Evolutionary conservation across 2,888 invertebrate species (phyloP).

Genomic region (Drosophila siamana): DNA sequence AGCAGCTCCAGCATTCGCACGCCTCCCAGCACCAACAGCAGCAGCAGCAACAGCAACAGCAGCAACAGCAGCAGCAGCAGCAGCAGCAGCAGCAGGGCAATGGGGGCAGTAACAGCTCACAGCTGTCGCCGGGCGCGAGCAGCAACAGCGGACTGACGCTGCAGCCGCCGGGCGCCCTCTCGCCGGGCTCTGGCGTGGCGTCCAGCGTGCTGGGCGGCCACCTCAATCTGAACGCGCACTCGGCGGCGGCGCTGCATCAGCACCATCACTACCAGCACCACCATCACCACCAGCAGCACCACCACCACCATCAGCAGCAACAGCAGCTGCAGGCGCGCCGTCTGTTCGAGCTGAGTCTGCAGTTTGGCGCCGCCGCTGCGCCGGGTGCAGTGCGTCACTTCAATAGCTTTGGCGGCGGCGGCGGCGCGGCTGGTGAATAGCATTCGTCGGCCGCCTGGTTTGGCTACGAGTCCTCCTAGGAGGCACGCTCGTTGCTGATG

Average conservation of each 20-base stretch:
- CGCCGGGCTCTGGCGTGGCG: conserved; percentile 74
- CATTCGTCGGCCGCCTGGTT: conserved; percentile 84
- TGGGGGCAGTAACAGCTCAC: conserved; percentile 65
- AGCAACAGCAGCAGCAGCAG: conserved; percentile 43
- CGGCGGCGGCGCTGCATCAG: conserved; percentile 83
- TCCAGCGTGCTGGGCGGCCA: conserved; percentile 84
- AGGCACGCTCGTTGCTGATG: conserved; percentile 27
- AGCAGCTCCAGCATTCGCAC: conserved; percentile 83
- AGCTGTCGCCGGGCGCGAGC: conserved; percentile 81
- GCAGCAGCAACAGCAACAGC: conserved; percentile 5
- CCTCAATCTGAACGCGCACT: conserved; percentile 84
- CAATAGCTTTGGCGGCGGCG: conserved; percentile 83
- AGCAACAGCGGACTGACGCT: conserved; percentile 79
- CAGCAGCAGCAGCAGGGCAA: conserved; percentile 64
- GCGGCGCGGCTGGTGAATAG: conserved; percentile 84
- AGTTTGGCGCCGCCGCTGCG: conserved; percentile 85
- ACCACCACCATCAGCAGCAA: conserved; percentile 85
- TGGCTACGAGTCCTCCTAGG: conserved; percentile 83
- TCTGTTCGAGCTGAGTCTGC: conserved; percentile 85
- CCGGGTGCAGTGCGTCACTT: conserved; percentile 85
- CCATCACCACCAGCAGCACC: conserved; percentile 85
- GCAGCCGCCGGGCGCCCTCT: conserved; percentile 81
- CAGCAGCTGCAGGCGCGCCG: conserved; percentile 85
- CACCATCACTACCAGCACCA: conserved; percentile 83
- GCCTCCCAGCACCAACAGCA: conserved; percentile 62